Conservation (phyloP, 2,888 invertebrate genomes). For the Poecilobothrus nobilitatus region DNA sequence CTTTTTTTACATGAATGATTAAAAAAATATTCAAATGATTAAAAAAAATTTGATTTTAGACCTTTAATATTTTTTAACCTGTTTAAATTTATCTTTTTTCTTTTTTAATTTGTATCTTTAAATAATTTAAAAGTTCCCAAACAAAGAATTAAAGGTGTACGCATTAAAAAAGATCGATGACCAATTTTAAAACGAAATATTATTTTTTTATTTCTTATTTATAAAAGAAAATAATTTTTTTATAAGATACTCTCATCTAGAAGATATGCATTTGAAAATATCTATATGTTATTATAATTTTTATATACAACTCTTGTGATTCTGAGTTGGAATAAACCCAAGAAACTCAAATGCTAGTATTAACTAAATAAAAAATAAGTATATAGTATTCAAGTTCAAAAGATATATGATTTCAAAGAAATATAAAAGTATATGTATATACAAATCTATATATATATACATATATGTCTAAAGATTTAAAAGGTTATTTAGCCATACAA, state of each 20-base stretch:
- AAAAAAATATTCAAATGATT: too few relatives aligned
- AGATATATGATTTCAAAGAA: neutral
- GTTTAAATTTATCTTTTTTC: too few relatives aligned
- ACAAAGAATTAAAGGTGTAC: neutral
- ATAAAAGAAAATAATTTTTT: neutral
- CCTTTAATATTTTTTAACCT: too few relatives aligned
- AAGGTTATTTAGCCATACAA: neutral
- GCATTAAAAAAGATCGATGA: constrained; percentile 17
- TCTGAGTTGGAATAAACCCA: too few relatives aligned
- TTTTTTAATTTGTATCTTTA: neutral
- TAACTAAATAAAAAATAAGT: too few relatives aligned
- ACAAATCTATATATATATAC: neutral
- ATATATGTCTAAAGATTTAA: neutral
- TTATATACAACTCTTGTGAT: too few relatives aligned
- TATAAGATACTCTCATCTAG: neutral
- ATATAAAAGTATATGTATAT: neutral
- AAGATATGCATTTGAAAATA: neutral
- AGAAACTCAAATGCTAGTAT: neutral
- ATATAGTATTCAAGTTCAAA: neutral
- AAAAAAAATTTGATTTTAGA: too few relatives aligned
- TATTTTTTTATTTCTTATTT: too few relatives aligned
- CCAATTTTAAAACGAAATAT: constrained; percentile 13
- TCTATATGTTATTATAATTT: neutral
- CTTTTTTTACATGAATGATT: too few relatives aligned
- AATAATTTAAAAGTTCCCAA: neutral